Percentiles rank a stretch among this genome's conserved stretches.
These are phyloP conservation scores for Notodonta dromedarius DNA, from an alignment of 2,888 invertebrate species.

Conservation along the genomic window DNA sequence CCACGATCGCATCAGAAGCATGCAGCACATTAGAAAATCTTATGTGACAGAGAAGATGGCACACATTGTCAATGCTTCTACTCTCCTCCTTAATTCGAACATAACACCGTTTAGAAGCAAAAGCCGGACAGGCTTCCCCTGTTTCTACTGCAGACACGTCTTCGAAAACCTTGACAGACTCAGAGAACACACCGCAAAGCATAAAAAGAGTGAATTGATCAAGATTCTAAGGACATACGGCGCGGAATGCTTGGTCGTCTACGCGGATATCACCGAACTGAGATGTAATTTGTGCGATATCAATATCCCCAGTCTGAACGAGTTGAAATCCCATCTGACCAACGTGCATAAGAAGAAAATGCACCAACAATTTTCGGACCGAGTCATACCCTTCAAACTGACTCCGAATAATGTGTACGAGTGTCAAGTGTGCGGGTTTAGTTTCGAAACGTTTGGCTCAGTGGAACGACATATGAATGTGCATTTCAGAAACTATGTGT, in stretches of 20 bases:
- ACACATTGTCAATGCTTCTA: constrained; percentile 55
- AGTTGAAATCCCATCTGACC: constrained; percentile 60
- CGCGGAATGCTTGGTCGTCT: constrained; percentile 62
- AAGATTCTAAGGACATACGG: constrained; percentile 57
- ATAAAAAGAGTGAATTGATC: constrained; percentile 42
- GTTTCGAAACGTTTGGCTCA: constrained; percentile 70
- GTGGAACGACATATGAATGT: constrained; percentile 75
- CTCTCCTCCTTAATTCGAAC: constrained; percentile 60
- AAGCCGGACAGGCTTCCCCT: constrained; percentile 63
- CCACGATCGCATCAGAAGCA: constrained; percentile 16
- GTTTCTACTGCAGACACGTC: constrained; percentile 65
- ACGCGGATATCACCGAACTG: constrained; percentile 66
- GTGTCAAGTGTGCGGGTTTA: constrained; percentile 66
- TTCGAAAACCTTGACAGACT: constrained; percentile 56
- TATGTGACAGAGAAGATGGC: constrained; percentile 63
- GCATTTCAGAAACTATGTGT: constrained; percentile 70
- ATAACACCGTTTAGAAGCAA: constrained; percentile 66
- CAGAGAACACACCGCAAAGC: constrained; percentile 47
- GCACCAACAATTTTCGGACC: constrained; percentile 53
- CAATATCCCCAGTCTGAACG: constrained; percentile 46
- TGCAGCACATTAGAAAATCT: constrained; percentile 18
- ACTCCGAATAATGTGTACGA: constrained; percentile 49
- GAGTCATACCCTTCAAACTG: constrained; percentile 69
- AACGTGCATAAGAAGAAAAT: constrained; percentile 62
- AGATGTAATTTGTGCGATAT: constrained; percentile 59